These are phyloP conservation scores for Blastomussa wellsi DNA, from an alignment of 92 coral and sea anemone genomes.

Conservation along the genomic window DNA sequence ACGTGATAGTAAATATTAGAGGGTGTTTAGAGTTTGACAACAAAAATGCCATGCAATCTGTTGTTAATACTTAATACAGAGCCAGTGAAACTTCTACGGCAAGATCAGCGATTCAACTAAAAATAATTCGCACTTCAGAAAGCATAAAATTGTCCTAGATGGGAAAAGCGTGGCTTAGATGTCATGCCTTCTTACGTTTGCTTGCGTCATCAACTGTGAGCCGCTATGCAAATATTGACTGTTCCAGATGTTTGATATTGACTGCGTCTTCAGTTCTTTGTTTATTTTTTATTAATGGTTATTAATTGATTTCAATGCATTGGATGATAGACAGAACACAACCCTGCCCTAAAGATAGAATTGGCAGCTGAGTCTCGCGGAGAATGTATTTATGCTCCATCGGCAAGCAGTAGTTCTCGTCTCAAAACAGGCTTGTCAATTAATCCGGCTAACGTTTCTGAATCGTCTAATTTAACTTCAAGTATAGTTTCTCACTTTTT, in stretches of 20 bases:
- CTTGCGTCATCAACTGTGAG: constrained; percentile 12
- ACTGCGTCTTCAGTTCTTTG: constrained; percentile 10
- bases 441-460: too few species aligned
- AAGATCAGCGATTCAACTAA: background rate
- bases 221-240: constrained; percentile 19
- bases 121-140: background rate
- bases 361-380: background rate
- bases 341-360: background rate
- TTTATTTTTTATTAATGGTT: constrained; percentile 32
- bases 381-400: background rate
- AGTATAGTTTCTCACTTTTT: background rate
- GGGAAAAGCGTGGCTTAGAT: background rate
- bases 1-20: constrained; percentile 8
- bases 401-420: background rate
- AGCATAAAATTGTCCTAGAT: background rate
- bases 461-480: background rate
- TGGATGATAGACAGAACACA: background rate
- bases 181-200: background rate
- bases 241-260: constrained; percentile 31
- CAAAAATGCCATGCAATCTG: background rate
- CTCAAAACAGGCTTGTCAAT: background rate
- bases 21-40: background rate
- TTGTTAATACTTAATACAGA: constrained; percentile 5
- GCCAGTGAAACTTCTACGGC: background rate
- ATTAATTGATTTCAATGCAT: constrained; percentile 35